Base-by-base conservation (phyloP, 2,888 invertebrate genomes). In the Philhelius pedissequus region DNA sequence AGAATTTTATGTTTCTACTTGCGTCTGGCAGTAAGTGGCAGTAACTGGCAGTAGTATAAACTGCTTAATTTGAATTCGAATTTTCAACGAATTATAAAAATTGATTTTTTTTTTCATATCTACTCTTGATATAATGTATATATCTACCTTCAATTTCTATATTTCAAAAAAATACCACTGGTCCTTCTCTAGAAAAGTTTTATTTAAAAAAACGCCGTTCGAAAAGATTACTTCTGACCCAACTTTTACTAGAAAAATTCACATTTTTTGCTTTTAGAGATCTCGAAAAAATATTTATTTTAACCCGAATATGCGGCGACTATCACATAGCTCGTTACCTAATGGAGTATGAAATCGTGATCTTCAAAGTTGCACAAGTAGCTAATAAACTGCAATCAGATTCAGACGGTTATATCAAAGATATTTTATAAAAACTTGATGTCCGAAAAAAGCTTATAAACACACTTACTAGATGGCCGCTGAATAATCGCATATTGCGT, bases 321-420 rank as follows among this genome's bases (percentile, higher is more conserved):
- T 9, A n/a, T n/a, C 4, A n/a, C 13, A 6, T 0, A n/a, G n/a
- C 0, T n/a, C 13, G 9, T 5, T 4, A 22, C n/a, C 50, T 64
- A 56, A 32, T 54, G 62, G 70, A 20, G 52, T 71, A 71, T 71
- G 73, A 78, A 78, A 69, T 78, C 82, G 82, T 82, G 82, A 64
- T 77, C 18, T 40, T 32, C 20, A 15, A n/a, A 45, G 62, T 78
- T 78, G 56, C 62, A 73, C 62, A 82, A 78, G 58, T 40, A 56
- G 38, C 48, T 73, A 54, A 60, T 68, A 48, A 48, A 15, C 13
- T 13, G 0, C 22, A 80, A 82, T 82, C 77, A 66, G 54, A n/a
- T 62, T 82, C 77, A 66, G 54, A n/a, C 68, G 58, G 54, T 40
- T 52, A 11, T 62, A 82, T 82, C 82, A 32, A 27, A 68, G 66